These are phyloP conservation scores for Drosophila mimica DNA, from an alignment of 2,888 invertebrate genomes.

Conservation along the genomic window DNA sequence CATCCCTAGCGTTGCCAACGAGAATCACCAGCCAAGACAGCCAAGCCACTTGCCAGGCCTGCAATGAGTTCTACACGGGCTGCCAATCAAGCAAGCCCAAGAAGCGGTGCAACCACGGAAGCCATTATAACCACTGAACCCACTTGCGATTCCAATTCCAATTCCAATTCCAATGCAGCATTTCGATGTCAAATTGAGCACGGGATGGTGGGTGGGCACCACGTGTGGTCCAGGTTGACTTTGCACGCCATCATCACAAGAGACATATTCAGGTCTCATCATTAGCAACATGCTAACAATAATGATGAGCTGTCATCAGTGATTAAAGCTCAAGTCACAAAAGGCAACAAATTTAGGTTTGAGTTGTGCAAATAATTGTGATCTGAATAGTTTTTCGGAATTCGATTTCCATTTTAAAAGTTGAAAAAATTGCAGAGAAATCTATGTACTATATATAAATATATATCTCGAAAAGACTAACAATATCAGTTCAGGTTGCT, in stretches of 20 bases:
- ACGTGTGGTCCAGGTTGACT: neutral
- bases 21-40: slow-evolving; percentile 26
- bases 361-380: neutral
- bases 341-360: neutral
- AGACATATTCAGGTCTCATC: slow-evolving; percentile 5
- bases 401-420: neutral
- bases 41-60: slow-evolving; percentile 30
- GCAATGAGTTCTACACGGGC: slow-evolving; percentile 6
- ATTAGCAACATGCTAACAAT: neutral
- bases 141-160: slow-evolving; percentile 32
- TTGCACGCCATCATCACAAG: neutral
- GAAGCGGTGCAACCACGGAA: slow-evolving; percentile 2
- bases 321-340: neutral
- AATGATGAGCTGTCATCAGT: neutral
- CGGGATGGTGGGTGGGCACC: neutral
- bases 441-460: no score
- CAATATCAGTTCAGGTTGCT: neutral
- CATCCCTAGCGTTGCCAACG: neutral
- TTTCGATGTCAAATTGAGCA: slow-evolving; percentile 15
- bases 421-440: no score
- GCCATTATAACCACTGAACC: slow-evolving; percentile 12
- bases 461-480: neutral
- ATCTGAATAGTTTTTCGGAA: neutral
- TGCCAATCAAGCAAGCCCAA: slow-evolving; percentile 14
- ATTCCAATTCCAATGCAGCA: slow-evolving; percentile 46